Base-by-base conservation (phyloP, 2,797 vertebrate genomes). In the Sylvia borin region DNA sequence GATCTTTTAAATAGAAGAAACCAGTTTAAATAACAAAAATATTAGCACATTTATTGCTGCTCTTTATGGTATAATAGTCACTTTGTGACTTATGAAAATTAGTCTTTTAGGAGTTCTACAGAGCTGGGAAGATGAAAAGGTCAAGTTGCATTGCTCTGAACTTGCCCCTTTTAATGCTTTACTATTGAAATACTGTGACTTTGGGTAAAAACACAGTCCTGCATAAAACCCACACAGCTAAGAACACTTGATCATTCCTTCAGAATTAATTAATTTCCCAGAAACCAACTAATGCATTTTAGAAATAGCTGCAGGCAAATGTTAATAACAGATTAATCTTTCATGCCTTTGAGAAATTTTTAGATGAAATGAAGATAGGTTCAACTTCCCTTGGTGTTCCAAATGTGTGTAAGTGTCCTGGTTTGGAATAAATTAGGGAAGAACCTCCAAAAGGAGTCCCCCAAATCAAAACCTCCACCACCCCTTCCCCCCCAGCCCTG, bases 241-340 rank as follows among this genome's bases (percentile, higher is more conserved):
- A 89, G 70, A 97, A 94, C 64, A 74, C 60, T 89, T 90, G 66
- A 89, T 92, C 72, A 84, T 84, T 92, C 85, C 92, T 96, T 94
- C 80, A 89, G 91, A 91, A 95, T 96, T 93, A 94, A 96, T 96
- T 96, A 92, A 95, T 95, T 94, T 97, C 68, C 78, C 85, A 94
- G 90, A 95, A 96, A 93, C 40, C 66, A 94, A 95, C 32, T 50
- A 95, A 95, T 55, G 48, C 65, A 55, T 88, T 96, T 95, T 87
- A 90, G 89, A 96, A 95, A 93, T 66, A 85, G 87, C 90, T 93
- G 47, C 66, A 95, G 88, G 85, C 80, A 95, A 96, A 90, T 94
- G 85, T 97, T 95, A 97, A 95, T 82, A 90, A 54, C 77, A 95
- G 83, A 95, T 94, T 96, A 95, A 92, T 95, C 75, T 95, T 88